phyloP scores from a whole-genome alignment of 1,140 invertebrate genomes.

The Aphelenchoides avenae region DNA sequence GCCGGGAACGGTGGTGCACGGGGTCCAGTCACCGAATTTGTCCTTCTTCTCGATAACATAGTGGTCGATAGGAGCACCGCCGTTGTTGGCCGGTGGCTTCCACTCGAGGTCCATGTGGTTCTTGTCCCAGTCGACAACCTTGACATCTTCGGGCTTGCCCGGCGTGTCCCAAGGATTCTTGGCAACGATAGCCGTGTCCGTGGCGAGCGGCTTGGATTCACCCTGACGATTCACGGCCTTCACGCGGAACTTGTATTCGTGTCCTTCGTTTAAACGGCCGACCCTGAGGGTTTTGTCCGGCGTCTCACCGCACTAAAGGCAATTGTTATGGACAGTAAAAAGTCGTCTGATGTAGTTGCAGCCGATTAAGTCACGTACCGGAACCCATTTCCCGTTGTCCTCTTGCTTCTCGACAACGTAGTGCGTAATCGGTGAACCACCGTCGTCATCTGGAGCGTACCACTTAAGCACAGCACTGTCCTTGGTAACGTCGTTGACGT shows the following conservation, averaged over 20 bases:
- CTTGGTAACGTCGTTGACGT: slow-evolving; percentile 62
- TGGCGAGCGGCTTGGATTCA: slow-evolving; percentile 84
- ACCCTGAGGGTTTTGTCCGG: slow-evolving; percentile 76
- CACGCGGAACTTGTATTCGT: slow-evolving; percentile 91
- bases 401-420: slow-evolving; percentile 94
- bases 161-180: slow-evolving; percentile 96
- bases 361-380: slow-evolving; percentile 27
- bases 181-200: slow-evolving; percentile 78
- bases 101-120: slow-evolving; percentile 89
- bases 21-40: slow-evolving; percentile 63
- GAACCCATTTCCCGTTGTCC: slow-evolving; percentile 57
- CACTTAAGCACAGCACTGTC: slow-evolving; percentile 62
- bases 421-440: slow-evolving; percentile 76
- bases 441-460: slow-evolving; percentile 62
- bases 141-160: slow-evolving; percentile 79
- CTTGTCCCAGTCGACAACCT: slow-evolving; percentile 90
- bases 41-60: slow-evolving; percentile 94
- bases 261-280: slow-evolving; percentile 76
- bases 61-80: slow-evolving; percentile 82
- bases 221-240: slow-evolving; percentile 91
- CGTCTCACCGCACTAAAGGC: slow-evolving; percentile 69
- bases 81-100: slow-evolving; percentile 82
- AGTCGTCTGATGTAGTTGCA: not conserved
- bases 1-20: slow-evolving; percentile 63
- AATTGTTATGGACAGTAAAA: not conserved